phyloP scores from a whole-genome alignment of 2,113 vertebrate species.

The Illadopsis cleaveri region DNA sequence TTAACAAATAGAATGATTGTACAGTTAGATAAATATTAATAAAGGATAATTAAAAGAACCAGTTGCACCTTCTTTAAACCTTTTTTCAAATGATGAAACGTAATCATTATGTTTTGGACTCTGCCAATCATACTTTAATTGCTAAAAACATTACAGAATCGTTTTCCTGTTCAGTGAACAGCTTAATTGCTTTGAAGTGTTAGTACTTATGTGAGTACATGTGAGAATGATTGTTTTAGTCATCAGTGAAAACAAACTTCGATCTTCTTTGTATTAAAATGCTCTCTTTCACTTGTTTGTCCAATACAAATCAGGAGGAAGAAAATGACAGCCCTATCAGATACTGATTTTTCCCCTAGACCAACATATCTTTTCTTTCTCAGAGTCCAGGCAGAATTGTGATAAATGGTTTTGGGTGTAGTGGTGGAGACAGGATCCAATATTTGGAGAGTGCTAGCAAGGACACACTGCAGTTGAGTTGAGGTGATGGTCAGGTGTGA shows the following conservation, averaged over 20 bases:
- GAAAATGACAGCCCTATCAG: background rate
- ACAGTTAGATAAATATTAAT: constrained; percentile 7
- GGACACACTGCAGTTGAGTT: background rate
- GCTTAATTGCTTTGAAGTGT: constrained; percentile 43
- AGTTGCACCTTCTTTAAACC: background rate
- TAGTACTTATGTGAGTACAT: background rate
- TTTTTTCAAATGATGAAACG: background rate
- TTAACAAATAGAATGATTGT: background rate
- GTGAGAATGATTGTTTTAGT: background rate
- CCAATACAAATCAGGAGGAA: background rate
- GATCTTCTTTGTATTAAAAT: background rate
- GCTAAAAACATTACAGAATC: background rate
- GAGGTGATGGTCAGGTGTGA: background rate
- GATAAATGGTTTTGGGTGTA: background rate
- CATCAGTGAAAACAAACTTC: background rate
- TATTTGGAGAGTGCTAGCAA: background rate
- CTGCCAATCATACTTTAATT: constrained; percentile 16
- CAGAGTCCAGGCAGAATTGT: background rate
- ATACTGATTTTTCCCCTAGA: background rate
- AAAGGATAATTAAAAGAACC: background rate
- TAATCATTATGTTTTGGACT: background rate
- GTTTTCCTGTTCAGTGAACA: constrained; percentile 17
- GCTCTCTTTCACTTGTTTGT: background rate
- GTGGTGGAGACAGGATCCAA: background rate
- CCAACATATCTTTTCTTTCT: background rate